Evolutionary conservation across 2,113 vertebrate genomes (phyloP).

Genomic region (Mungos mungo): DNA sequence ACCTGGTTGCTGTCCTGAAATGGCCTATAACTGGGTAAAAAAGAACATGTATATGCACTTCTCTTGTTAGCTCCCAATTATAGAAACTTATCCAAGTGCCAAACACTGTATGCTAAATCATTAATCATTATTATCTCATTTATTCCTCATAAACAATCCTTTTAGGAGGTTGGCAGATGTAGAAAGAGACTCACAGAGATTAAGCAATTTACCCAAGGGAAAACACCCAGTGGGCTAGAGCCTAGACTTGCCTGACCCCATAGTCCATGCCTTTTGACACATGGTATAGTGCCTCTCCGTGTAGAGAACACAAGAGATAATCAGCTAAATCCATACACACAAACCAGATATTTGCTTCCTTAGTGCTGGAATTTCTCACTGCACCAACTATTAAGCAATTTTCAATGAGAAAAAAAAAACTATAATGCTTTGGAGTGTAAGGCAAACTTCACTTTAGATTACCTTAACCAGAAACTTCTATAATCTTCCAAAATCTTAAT

Average conservation of each 20-base stretch:
- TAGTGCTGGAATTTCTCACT: background rate
- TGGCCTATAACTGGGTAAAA: background rate
- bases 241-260: background rate
- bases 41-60: background rate
- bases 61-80: background rate
- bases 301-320: background rate
- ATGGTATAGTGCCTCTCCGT: background rate
- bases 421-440: background rate
- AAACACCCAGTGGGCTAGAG: background rate
- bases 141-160: slow-evolving; percentile 9
- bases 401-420: background rate
- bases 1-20: background rate
- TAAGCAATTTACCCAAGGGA: background rate
- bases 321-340: background rate
- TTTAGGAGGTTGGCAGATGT: background rate
- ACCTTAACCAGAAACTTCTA: background rate
- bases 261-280: background rate
- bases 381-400: background rate
- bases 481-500: slow-evolving; percentile 21
- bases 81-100: background rate
- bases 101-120: background rate
- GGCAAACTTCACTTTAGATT: background rate
- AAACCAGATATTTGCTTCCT: background rate
- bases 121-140: background rate
- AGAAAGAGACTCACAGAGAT: slow-evolving; percentile 21